phyloP scores from a whole-genome alignment of 2,113 vertebrate genomes.

The Gasterosteus nipponicus region DNA sequence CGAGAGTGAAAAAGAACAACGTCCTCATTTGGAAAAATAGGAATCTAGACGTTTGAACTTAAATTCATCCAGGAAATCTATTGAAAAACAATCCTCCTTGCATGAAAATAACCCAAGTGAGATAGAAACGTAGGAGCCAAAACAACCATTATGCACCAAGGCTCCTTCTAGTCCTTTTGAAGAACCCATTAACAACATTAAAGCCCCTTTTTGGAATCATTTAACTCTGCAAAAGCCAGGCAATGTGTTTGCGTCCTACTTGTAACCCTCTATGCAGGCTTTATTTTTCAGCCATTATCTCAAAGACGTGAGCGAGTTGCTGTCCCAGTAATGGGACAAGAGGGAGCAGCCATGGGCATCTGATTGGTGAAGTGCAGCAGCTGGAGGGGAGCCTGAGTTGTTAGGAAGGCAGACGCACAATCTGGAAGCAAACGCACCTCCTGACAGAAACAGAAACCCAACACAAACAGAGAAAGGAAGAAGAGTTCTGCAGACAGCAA shows the following conservation, averaged over 20 bases:
- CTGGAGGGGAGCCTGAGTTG: not conserved
- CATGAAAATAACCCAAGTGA: not conserved
- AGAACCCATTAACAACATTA: not conserved
- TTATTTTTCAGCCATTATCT: not conserved
- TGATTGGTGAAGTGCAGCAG: not conserved
- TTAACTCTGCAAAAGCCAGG: not conserved
- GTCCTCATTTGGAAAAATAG: too few relatives aligned
- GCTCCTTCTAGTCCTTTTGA: not conserved
- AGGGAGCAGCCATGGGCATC: not conserved
- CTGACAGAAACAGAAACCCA: not conserved
- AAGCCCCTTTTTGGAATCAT: not conserved
- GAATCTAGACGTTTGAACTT: not conserved
- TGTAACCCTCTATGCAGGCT: too few relatives aligned
- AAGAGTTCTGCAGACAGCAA: not conserved
- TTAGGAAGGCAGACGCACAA: not conserved
- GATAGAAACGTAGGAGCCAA: not conserved
- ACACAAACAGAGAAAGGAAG: not conserved
- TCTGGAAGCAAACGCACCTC: not conserved
- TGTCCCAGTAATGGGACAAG: not conserved
- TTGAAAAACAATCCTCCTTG: not conserved
- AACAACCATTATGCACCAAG: not conserved
- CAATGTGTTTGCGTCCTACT: too few relatives aligned
- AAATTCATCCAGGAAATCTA: not conserved
- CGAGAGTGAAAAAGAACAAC: too few relatives aligned
- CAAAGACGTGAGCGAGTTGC: not conserved